Percentiles rank a stretch among this genome's conserved stretches.
These are phyloP conservation scores for Recurvirostra avosetta DNA, from an alignment of 2,113 vertebrate genomes.

Conservation along the genomic window DNA sequence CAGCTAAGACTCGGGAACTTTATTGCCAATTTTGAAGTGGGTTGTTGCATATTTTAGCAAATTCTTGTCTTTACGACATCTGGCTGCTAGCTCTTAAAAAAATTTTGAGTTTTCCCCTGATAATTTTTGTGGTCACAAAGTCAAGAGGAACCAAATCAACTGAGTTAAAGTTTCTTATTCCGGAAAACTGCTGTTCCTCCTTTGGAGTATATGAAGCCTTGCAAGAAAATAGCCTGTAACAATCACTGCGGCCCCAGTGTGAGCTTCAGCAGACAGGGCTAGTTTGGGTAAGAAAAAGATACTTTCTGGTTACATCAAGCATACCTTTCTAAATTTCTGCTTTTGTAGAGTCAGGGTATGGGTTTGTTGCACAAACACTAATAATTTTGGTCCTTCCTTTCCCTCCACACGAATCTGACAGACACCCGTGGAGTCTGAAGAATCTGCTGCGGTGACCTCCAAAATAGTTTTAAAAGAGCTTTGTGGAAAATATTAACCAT, in stretches of 20 bases:
- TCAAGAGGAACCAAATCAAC: not conserved
- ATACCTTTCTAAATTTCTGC: not conserved
- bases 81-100: not conserved
- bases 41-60: not conserved
- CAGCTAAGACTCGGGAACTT: not conserved
- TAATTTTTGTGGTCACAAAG: not conserved
- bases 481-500: not conserved
- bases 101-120: not conserved
- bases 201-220: not conserved
- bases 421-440: not conserved
- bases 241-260: not conserved
- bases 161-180: not conserved
- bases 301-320: not conserved
- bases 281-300: not conserved
- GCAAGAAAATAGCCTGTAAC: not conserved
- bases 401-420: not conserved
- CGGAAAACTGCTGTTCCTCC: not conserved
- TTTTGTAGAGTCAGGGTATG: not conserved
- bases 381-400: not conserved
- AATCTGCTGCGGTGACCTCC: not conserved
- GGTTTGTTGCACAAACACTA: not conserved
- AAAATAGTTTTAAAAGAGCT: not conserved
- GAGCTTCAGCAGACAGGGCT: not conserved
- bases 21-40: not conserved
- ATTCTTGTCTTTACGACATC: not conserved